Conservation (phyloP, 2,113 vertebrate genomes). For the Gobius niger region DNA sequence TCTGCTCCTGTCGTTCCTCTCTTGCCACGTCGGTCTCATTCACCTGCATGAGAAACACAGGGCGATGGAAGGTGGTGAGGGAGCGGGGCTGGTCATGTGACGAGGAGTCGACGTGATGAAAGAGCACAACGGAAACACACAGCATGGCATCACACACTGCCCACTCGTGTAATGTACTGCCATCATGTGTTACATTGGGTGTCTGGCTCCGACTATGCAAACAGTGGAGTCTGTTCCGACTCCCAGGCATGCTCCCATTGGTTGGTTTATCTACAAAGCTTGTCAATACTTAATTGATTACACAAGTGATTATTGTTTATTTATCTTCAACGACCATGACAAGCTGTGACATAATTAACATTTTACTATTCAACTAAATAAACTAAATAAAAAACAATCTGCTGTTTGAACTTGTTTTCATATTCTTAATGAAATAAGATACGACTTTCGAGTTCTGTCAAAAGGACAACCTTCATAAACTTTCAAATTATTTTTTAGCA, state of each 20-base stretch:
- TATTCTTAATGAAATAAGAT: too few relatives aligned
- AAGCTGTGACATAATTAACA: too few relatives aligned
- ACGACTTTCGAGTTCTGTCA: too few relatives aligned
- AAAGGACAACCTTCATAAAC: too few relatives aligned
- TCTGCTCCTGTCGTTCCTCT: constrained; percentile 77
- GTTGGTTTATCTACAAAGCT: not conserved
- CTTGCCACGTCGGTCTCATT: constrained; percentile 74
- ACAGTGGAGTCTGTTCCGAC: too few relatives aligned
- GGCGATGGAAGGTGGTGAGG: not conserved
- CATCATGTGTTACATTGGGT: not conserved
- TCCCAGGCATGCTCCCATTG: not conserved
- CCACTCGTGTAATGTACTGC: constrained; percentile 41
- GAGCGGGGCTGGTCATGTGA: not conserved
- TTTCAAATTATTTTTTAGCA: too few relatives aligned
- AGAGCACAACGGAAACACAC: constrained; percentile 29
- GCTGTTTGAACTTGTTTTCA: too few relatives aligned
- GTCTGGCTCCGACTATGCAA: too few relatives aligned
- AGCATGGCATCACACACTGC: constrained; percentile 36
- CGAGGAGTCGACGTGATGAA: constrained; percentile 3
- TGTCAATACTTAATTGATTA: not conserved
- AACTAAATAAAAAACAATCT: not conserved
- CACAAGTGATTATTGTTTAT: not conserved
- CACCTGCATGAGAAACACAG: constrained; percentile 68
- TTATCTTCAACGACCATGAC: not conserved
- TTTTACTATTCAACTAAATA: not conserved